phyloP scores from a whole-genome alignment of 1,140 invertebrate genomes.

The Thrips palmi region DNA sequence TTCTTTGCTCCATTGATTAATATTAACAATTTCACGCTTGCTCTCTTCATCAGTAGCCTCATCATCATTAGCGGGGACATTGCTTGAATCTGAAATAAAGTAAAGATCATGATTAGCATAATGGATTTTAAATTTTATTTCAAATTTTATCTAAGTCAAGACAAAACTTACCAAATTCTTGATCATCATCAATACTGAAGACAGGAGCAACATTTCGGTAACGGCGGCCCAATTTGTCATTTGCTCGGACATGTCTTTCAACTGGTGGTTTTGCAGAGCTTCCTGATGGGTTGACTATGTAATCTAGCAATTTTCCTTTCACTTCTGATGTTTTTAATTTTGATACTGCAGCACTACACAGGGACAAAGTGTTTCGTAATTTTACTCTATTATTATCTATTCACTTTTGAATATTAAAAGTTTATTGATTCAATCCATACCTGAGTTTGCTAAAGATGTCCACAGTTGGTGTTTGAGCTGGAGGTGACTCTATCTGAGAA shows the following conservation, averaged over 20 bases:
- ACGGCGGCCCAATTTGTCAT: slow-evolving; percentile 66
- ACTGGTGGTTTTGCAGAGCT: slow-evolving; percentile 30
- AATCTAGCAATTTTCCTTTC: slow-evolving; percentile 83
- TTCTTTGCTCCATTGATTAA: slow-evolving; percentile 71
- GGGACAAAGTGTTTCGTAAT: slow-evolving; percentile 5
- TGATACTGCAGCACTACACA: slow-evolving; percentile 27
- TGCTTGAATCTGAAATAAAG: slow-evolving; percentile 15
- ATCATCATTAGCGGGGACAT: slow-evolving; percentile 37
- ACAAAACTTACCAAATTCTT: slow-evolving; percentile 35
- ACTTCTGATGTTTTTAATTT: slow-evolving; percentile 81
- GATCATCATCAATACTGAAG: slow-evolving; percentile 89
- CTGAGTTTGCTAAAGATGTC: slow-evolving; percentile 62
- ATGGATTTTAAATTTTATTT: slow-evolving; percentile 13
- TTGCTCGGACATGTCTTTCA: slow-evolving; percentile 55
- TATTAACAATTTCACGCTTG: slow-evolving; percentile 33
- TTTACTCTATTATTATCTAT: neutral
- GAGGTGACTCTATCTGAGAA: too few relatives aligned
- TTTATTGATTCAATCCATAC: neutral
- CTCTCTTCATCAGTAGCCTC: slow-evolving; percentile 47
- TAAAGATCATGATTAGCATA: slow-evolving; percentile 4
- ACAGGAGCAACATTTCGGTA: slow-evolving; percentile 81
- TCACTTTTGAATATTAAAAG: neutral
- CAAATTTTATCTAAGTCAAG: slow-evolving; percentile 21
- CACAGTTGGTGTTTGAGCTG: slow-evolving; percentile 20
- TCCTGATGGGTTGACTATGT: slow-evolving; percentile 72